Evolutionary conservation across 37 sponge, comb jelly and placozoan species (phyloP).

Genomic region (Chondrilla cf. caribensis): DNA sequence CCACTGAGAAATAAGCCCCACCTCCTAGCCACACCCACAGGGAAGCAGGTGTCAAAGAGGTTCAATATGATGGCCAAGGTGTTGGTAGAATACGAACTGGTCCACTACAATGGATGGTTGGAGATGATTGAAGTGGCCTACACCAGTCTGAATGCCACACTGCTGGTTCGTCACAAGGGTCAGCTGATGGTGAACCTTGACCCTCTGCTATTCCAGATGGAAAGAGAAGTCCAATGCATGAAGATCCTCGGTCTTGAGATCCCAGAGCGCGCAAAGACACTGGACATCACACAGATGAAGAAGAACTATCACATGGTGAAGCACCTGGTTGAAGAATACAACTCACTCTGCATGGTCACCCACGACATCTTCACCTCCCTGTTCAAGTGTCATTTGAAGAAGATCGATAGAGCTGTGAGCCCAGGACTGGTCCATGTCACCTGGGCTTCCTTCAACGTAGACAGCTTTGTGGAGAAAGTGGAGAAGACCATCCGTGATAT

Average conservation of each 20-base stretch:
- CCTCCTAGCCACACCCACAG: conserved; percentile 42
- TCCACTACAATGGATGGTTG: conserved; percentile 85
- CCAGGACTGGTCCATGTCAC: conserved; percentile 83
- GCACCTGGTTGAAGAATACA: conserved; percentile 54
- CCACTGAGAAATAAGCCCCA: conserved; percentile 42
- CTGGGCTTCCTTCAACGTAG: conserved; percentile 88
- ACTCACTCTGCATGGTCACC: conserved; percentile 26
- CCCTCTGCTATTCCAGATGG: conserved; percentile 58
- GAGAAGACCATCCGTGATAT: conserved; percentile 43
- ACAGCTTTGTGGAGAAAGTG: conserved; percentile 48
- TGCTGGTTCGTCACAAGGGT: conserved; percentile 48
- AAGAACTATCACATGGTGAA: conserved; percentile 56
- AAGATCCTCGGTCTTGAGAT: conserved; percentile 56
- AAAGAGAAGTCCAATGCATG: conserved; percentile 91
- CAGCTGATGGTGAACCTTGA: conserved; percentile 77
- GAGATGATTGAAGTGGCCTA: conserved; percentile 33
- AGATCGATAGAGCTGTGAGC: conserved; percentile 71
- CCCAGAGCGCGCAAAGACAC: conserved; percentile 38
- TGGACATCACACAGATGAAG: conserved; percentile 54
- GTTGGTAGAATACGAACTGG: conserved; percentile 87
- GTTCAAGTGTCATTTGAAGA: conserved; percentile 42
- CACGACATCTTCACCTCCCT: conserved; percentile 50
- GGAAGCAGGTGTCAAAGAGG: conserved; percentile 59
- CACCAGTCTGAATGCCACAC: conserved; percentile 23
- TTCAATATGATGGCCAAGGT: conserved; percentile 85